phyloP scores from a whole-genome alignment of 1,140 invertebrate genomes.

The Varroa destructor region DNA sequence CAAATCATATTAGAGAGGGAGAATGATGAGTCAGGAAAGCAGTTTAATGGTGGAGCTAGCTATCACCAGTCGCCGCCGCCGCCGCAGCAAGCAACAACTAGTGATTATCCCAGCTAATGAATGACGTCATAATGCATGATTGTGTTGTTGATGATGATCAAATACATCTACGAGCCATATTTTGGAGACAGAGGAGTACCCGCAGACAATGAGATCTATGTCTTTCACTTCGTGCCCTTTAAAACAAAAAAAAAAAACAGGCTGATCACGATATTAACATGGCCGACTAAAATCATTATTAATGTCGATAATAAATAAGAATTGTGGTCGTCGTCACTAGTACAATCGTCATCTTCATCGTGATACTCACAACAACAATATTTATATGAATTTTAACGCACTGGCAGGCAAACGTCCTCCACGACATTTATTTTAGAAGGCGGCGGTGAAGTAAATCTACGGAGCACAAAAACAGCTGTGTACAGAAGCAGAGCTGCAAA shows the following conservation, averaged over 20 bases:
- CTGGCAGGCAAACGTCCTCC: not conserved
- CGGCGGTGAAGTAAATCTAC: no score
- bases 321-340: not conserved
- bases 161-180: not conserved
- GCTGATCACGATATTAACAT: not conserved
- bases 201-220: constrained; percentile 17
- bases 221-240: constrained; percentile 28
- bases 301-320: not conserved
- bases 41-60: no score
- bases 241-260: constrained; percentile 6
- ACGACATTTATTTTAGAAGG: no score
- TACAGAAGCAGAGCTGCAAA: no score
- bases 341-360: not conserved
- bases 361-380: not conserved
- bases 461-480: no score
- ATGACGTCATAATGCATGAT: not conserved
- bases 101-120: not conserved
- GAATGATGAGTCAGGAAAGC: no score
- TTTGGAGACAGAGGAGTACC: not conserved
- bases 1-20: no score
- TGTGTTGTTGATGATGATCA: not conserved
- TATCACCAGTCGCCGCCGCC: no score
- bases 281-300: not conserved
- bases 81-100: constrained; percentile 3
- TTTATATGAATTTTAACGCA: not conserved